Evolutionary conservation across 2,888 invertebrate species (phyloP), one percentile per base, ranked within the genome.

Genomic region (Pomacea canaliculata): DNA sequence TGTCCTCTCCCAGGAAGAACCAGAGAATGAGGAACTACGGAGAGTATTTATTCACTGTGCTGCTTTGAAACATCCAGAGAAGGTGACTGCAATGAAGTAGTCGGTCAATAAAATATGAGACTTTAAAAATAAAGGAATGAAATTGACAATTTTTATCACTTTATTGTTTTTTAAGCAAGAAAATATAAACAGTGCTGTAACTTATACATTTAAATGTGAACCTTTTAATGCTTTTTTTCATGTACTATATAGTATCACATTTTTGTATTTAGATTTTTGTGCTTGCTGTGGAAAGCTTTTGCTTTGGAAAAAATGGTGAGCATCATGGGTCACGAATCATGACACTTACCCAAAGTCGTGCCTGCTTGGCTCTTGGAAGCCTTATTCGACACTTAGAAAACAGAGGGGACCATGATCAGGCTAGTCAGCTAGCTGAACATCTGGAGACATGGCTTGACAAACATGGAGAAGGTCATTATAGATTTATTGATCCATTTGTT

Each of bases 341-440:
- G 68, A 68, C 48, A 10, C 76, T 76, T 62, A 82, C 80, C 19
- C 79, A 83, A 59, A 84, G 78, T 49, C 70, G 84, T 73, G 84
- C 85, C 0, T 85, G 85, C 74, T 78, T 85, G 9, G 80, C 84
- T 3, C 67, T 84, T 2, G 83, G 83, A 7, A 79, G 83, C 4
- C 78, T 85, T 72, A 81, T 81, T 13, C 83, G 83, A 76, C 78
- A 78, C 12, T 70, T 84, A 1, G 77, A 81, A 49, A 67, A 77
- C 18, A 77, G 71, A 9, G 69, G 70, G 18, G 79, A 81, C 37
- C 16, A 73, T 10, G 73, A 76, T 13, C 79, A 78, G 66, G 82
- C 84, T 12, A 78, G 82, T 51, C 67, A 80, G 66, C 78, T 85
- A 23, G 80, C 82, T 9, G 75, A 80, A n/a, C 74, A 75, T 46